A percentile compares a stretch with the other conserved stretches of the same genome.
phyloP scores from a whole-genome alignment of 92 coral and sea anemone genomes.

The Pocillopora grandis region DNA sequence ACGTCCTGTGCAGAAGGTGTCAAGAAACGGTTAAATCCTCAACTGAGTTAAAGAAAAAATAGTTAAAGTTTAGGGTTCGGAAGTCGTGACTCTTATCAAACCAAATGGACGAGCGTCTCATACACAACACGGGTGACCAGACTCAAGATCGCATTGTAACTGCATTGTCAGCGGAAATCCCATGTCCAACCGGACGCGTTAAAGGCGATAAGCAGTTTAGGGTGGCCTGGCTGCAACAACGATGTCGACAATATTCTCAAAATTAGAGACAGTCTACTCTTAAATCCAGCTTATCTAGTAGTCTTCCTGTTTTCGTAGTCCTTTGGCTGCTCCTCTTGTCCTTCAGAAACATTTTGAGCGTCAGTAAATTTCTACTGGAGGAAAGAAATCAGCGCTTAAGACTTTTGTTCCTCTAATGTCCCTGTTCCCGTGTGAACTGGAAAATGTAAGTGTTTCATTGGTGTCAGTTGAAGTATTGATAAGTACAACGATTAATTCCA shows the following conservation, averaged over 20 bases:
- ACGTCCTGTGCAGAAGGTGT: no score
- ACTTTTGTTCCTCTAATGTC: not conserved
- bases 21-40: no score
- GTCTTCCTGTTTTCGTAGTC: slow-evolving; percentile 28
- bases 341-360: not conserved
- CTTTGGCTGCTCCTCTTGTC: not conserved
- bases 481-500: no score
- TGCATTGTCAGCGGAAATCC: not conserved
- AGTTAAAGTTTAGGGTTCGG: no score
- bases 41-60: no score
- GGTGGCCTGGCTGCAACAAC: no score
- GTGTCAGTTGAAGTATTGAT: no score
- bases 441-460: not conserved
- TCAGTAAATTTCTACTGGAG: not conserved
- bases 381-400: not conserved
- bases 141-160: not conserved
- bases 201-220: not conserved
- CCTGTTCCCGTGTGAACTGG: not conserved
- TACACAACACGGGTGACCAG: not conserved
- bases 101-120: no score
- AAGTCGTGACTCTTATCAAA: no score
- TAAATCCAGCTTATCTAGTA: not conserved
- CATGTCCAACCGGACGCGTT: not conserved
- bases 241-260: no score
- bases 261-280: not conserved